A percentile compares a stretch with the other conserved stretches of the same genome.
Evolutionary conservation across 2,888 invertebrate species (phyloP).

Genomic region (Cyaniris semiargus): DNA sequence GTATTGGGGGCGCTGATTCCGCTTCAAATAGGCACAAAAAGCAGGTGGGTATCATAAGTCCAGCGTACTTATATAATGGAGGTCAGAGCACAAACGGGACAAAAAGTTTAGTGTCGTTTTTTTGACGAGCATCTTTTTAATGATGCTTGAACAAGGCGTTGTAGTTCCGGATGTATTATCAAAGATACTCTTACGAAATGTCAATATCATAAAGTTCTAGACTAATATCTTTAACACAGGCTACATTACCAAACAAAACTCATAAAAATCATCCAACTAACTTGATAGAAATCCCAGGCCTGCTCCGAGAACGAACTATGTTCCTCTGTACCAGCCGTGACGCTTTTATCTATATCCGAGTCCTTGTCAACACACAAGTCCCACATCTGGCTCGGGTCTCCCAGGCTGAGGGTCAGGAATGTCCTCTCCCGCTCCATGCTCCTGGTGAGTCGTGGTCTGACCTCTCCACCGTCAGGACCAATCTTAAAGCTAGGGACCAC

Average conservation of each 20-base stretch:
- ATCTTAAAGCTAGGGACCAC: constrained; percentile 84
- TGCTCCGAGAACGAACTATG: constrained; percentile 93
- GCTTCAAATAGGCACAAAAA: too few species aligned
- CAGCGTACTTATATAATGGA: too few species aligned
- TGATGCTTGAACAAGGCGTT: too few species aligned
- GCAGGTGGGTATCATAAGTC: too few species aligned
- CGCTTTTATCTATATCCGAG: constrained; percentile 79
- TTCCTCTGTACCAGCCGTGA: constrained; percentile 84
- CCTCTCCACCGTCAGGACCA: constrained; percentile 77
- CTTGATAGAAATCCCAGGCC: constrained; percentile 97
- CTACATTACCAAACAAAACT: background rate
- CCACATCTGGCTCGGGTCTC: constrained; percentile 71
- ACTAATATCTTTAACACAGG: too few species aligned
- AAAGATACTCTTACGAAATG: too few species aligned
- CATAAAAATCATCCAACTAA: constrained; percentile 52
- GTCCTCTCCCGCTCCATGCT: constrained; percentile 67
- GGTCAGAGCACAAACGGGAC: too few species aligned
- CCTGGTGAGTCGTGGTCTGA: constrained; percentile 64
- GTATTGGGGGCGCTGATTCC: too few species aligned
- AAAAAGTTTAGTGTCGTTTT: too few species aligned
- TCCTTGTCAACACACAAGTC: constrained; percentile 72
- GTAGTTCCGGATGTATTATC: too few species aligned
- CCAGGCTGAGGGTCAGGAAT: constrained; percentile 66
- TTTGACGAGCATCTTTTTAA: too few species aligned
- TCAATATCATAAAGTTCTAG: too few species aligned